Percentiles rank a stretch among this genome's conserved stretches.
Conservation (phyloP, 2,888 invertebrate species). For the Drosophila phalerata region DNA sequence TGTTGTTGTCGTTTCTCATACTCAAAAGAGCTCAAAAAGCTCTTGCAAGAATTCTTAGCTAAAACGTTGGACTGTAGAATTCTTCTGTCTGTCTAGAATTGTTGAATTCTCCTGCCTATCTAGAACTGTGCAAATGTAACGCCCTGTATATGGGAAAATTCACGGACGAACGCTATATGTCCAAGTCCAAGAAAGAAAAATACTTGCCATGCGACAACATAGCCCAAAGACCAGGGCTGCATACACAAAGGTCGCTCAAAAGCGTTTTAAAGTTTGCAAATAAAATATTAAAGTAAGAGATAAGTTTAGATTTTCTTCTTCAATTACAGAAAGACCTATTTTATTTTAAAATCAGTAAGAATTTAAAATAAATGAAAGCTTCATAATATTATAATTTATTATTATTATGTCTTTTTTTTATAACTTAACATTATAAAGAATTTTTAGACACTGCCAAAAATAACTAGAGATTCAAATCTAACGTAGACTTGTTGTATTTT, state of each 20-base stretch:
- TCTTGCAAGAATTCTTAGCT: not conserved
- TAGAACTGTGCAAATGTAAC: constrained; percentile 17
- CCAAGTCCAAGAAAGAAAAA: constrained; percentile 81
- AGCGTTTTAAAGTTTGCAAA: too few relatives aligned
- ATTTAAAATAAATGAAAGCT: too few relatives aligned
- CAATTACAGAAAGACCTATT: too few relatives aligned
- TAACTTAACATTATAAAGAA: not conserved
- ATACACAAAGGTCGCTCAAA: constrained; percentile 12
- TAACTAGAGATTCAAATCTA: constrained; percentile 1
- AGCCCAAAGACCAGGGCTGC: constrained; percentile 66
- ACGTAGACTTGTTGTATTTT: not conserved
- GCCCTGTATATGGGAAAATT: constrained; percentile 67
- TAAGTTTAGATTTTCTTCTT: too few relatives aligned
- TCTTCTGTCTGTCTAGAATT: constrained; percentile 14
- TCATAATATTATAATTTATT: not conserved
- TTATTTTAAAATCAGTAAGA: too few relatives aligned
- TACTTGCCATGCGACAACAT: constrained; percentile 80
- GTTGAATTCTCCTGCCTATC: constrained; percentile 39
- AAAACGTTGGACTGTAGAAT: constrained; percentile 32
- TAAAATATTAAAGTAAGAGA: too few relatives aligned
- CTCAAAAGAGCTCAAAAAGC: constrained; percentile 14
- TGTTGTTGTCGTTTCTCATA: constrained; percentile 14
- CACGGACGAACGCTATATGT: constrained; percentile 79
- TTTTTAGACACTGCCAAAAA: not conserved
- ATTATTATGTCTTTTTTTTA: not conserved